A percentile compares a stretch with the other conserved stretches of the same genome.
Conservation (phyloP, 2,888 invertebrate genomes). For the Hedychridium roseum region DNA sequence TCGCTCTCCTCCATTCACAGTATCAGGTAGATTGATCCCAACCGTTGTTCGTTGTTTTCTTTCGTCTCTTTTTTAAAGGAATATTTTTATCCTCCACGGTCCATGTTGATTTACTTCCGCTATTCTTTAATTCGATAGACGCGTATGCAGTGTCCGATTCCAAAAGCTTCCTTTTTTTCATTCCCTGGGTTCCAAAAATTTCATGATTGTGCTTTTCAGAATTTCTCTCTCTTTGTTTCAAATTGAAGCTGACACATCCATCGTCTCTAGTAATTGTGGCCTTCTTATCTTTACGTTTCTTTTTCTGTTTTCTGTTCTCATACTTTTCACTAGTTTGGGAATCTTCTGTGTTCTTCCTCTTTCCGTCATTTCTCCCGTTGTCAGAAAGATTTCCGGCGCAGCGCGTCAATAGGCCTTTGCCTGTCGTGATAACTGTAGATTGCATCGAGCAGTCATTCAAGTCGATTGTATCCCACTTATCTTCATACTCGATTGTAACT, state of each 20-base stretch:
- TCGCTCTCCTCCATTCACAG: slow-evolving; percentile 42
- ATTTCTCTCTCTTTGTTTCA: slow-evolving; percentile 10
- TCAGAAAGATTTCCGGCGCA: too few relatives aligned
- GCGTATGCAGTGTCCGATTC: too few relatives aligned
- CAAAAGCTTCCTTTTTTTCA: too few relatives aligned
- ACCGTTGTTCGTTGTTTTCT: slow-evolving; percentile 17
- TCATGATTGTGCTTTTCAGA: too few relatives aligned
- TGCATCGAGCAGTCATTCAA: too few relatives aligned
- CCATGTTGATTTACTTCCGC: too few relatives aligned
- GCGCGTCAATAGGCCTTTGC: too few relatives aligned
- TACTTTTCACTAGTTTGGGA: slow-evolving; percentile 14
- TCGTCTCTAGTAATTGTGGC: slow-evolving; percentile 12
- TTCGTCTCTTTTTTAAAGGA: slow-evolving; percentile 33
- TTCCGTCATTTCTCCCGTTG: too few relatives aligned
- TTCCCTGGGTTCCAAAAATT: too few relatives aligned
- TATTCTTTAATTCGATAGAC: too few relatives aligned
- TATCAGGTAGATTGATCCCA: slow-evolving; percentile 1
- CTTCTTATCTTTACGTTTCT: background rate
- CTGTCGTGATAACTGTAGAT: too few relatives aligned
- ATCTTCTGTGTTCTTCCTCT: too few relatives aligned
- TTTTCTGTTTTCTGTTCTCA: slow-evolving; percentile 5
- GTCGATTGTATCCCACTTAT: slow-evolving; percentile 27
- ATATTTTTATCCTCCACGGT: slow-evolving; percentile 8
- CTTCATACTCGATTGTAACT: slow-evolving; percentile 47
- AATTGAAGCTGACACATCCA: slow-evolving; percentile 5